Conservation (phyloP, 2,888 invertebrate species). For the Villa cingulata region DNA sequence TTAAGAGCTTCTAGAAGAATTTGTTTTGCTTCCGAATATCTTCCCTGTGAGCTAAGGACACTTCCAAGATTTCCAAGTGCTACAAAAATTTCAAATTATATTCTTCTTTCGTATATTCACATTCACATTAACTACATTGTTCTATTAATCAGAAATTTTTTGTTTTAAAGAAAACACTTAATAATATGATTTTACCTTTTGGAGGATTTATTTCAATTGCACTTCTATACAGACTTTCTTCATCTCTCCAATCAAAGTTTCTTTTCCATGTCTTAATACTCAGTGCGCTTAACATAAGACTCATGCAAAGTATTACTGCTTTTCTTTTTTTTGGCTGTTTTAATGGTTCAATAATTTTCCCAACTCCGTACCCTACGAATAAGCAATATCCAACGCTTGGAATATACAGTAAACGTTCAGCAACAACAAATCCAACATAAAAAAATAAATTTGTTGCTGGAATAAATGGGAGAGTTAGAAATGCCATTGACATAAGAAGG, state of each 20-base stretch:
- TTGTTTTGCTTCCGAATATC: conserved; percentile 75
- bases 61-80: conserved; percentile 96
- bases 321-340: conserved; percentile 22
- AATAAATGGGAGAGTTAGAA: conserved; percentile 82
- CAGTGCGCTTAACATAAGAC: conserved; percentile 50
- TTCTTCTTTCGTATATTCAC: neutral
- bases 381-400: conserved; percentile 93
- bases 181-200: conserved; percentile 90
- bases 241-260: conserved; percentile 84
- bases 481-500: conserved; percentile 50
- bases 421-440: conserved; percentile 96
- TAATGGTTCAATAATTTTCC: conserved; percentile 31
- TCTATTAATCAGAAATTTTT: neutral
- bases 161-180: neutral
- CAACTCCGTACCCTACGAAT: conserved; percentile 62
- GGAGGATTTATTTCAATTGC: conserved; percentile 89
- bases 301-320: conserved; percentile 28
- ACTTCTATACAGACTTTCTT: conserved; percentile 83
- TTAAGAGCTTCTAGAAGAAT: conserved; percentile 83
- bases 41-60: conserved; percentile 79
- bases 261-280: conserved; percentile 65
- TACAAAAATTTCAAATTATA: conserved; percentile 32
- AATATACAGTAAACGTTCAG: conserved; percentile 89
- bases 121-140: no score
- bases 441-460: conserved; percentile 94